These are phyloP conservation scores for Ricordea florida DNA, from an alignment of 92 coral and sea anemone species.

Conservation along the genomic window DNA sequence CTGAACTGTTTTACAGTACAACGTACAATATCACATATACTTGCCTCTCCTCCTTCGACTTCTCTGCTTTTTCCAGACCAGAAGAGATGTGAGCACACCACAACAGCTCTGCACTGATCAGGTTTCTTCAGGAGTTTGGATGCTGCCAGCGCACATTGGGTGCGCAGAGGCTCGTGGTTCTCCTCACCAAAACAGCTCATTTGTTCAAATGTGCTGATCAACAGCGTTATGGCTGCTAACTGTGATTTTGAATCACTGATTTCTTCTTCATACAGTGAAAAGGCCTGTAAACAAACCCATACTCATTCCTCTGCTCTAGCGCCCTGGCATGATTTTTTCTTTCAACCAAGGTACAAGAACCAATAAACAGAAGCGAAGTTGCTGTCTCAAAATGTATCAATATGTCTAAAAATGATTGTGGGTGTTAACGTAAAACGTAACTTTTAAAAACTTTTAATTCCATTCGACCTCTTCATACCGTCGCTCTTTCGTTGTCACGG, in stretches of 20 bases:
- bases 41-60: conserved; percentile 94
- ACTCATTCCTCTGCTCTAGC: no score
- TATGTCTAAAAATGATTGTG: no score
- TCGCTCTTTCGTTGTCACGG: no score
- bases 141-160: conserved; percentile 98
- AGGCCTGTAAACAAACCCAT: conserved; percentile 68
- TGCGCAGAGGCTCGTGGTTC: conserved; percentile 96
- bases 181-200: conserved; percentile 99
- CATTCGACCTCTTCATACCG: no score
- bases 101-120: conserved; percentile 98
- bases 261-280: conserved; percentile 96
- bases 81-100: conserved; percentile 96
- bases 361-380: no score
- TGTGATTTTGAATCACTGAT: conserved; percentile 98
- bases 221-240: conserved; percentile 94
- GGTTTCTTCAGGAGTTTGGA: conserved; percentile 97
- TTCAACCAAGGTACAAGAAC: no score
- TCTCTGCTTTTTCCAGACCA: conserved; percentile 98
- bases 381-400: no score
- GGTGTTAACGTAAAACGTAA: no score
- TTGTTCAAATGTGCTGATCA: conserved; percentile 97
- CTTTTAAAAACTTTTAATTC: no score
- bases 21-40: not conserved
- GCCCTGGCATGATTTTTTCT: no score
- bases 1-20: no score